phyloP scores from a whole-genome alignment of 2,113 vertebrate genomes.

The Eptesicus fuscus region DNA sequence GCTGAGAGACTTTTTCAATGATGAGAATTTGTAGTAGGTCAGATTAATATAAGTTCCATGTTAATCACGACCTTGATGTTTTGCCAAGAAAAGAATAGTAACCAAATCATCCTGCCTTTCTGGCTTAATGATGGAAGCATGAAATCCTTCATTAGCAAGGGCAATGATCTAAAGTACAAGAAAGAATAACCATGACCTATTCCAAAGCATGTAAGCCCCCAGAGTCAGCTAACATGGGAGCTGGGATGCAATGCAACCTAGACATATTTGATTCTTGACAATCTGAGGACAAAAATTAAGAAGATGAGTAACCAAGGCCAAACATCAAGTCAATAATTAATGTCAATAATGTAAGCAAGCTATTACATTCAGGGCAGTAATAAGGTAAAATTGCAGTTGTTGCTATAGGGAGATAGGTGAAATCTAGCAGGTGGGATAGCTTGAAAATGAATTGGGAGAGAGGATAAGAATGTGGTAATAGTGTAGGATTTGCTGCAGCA shows the following conservation, averaged over 20 bases:
- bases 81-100: neutral
- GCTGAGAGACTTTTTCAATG: neutral
- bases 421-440: neutral
- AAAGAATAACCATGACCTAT: neutral
- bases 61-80: constrained; percentile 2
- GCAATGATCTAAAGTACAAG: neutral
- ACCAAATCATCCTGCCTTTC: neutral
- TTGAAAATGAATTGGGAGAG: neutral
- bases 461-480: neutral
- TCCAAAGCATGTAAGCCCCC: neutral
- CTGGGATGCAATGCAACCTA: neutral
- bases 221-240: neutral
- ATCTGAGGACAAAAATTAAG: neutral
- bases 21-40: neutral
- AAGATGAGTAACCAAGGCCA: neutral
- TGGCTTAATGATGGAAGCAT: neutral
- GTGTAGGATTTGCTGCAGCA: neutral
- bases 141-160: neutral
- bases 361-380: neutral
- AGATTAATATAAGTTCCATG: neutral
- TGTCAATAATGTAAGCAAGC: neutral
- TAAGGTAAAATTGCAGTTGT: neutral
- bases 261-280: neutral
- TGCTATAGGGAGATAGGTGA: neutral
- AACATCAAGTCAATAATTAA: neutral